phyloP scores from a whole-genome alignment of 2,113 vertebrate species.

The Vidua macroura region DNA sequence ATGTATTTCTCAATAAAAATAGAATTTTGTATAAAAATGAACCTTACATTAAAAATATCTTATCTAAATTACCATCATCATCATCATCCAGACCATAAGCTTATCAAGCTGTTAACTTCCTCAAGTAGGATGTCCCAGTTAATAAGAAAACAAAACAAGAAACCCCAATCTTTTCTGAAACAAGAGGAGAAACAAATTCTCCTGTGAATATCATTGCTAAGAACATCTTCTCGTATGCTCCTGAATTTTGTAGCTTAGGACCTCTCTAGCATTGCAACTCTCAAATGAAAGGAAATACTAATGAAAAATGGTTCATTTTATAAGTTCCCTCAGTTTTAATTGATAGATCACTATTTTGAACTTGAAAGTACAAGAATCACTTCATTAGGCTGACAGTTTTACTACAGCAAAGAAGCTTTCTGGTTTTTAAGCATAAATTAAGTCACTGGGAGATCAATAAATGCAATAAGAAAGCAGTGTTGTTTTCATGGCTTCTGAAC shows the following conservation, averaged over 20 bases:
- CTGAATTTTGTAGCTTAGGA: neutral
- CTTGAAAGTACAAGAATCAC: neutral
- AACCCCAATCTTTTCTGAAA: neutral
- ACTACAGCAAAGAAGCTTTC: neutral
- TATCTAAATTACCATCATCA: neutral
- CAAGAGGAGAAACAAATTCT: neutral
- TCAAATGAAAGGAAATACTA: neutral
- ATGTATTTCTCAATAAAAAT: neutral
- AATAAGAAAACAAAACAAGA: neutral
- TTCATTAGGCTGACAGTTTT: slow-evolving; percentile 1
- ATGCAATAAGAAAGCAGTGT: neutral
- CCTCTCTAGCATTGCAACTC: neutral
- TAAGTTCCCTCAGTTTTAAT: neutral
- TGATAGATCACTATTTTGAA: neutral
- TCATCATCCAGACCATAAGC: neutral
- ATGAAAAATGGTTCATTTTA: neutral
- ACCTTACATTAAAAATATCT: neutral
- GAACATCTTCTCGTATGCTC: neutral
- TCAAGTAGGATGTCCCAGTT: neutral
- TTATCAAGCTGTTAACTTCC: neutral
- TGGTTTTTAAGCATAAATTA: neutral
- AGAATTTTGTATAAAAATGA: neutral
- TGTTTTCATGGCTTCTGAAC: slow-evolving; percentile 6
- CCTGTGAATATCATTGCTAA: neutral
- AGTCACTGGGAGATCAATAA: slow-evolving; percentile 11